phyloP scores from a whole-genome alignment of 2,888 invertebrate genomes.

The Mylabris sibirica region DNA sequence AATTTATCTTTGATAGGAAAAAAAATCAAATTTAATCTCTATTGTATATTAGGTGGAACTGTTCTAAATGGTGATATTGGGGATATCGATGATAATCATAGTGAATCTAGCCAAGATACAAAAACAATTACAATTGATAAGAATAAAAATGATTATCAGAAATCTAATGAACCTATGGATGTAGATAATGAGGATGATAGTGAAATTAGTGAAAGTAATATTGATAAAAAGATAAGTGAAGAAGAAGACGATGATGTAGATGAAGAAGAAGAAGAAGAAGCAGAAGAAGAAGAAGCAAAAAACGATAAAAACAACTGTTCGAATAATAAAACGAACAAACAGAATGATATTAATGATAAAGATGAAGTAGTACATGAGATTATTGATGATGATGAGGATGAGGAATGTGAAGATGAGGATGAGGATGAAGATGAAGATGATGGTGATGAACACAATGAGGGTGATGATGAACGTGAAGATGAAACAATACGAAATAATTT shows the following conservation, averaged over 20 bases:
- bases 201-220: constrained; percentile 14
- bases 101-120: constrained; percentile 44
- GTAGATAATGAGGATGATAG: constrained; percentile 52
- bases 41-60: constrained; percentile 36
- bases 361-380: constrained; percentile 49
- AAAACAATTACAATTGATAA: constrained; percentile 16
- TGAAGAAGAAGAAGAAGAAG: constrained; percentile 29
- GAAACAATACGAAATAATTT: constrained; percentile 14
- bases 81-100: constrained; percentile 46
- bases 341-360: constrained; percentile 39
- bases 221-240: constrained; percentile 15
- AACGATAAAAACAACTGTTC: constrained; percentile 25
- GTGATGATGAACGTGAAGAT: constrained; percentile 31
- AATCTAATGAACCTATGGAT: constrained; percentile 40
- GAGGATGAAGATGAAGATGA: constrained; percentile 26
- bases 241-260: too few species aligned
- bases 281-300: constrained; percentile 11
- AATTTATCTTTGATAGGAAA: not conserved
- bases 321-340: constrained; percentile 32
- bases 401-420: constrained; percentile 42
- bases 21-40: constrained; percentile 10
- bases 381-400: constrained; percentile 46
- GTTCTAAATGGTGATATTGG: constrained; percentile 56
- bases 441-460: constrained; percentile 26
- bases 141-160: not conserved